Evolutionary conservation across 1,140 invertebrate genomes (phyloP).

Genomic region (Lerema accius): DNA sequence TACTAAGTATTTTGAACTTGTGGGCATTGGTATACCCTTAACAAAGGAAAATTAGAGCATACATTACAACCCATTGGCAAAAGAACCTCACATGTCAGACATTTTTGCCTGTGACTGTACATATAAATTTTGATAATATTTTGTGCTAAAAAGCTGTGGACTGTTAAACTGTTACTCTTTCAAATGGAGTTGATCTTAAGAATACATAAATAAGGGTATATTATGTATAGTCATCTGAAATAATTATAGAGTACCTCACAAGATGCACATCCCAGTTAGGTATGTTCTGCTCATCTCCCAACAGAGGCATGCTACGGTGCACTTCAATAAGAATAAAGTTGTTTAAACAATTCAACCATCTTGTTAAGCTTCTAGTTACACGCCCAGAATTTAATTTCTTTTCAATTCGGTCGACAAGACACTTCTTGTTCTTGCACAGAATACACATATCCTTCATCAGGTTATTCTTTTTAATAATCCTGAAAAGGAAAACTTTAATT

Average conservation of each 20-base stretch:
- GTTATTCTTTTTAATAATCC: too few species aligned
- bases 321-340: conserved; percentile 58
- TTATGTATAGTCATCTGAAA: conserved; percentile 36
- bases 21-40: too few species aligned
- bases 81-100: too few species aligned
- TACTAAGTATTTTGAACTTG: too few species aligned
- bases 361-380: conserved; percentile 53
- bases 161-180: too few species aligned
- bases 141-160: too few species aligned
- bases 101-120: too few species aligned
- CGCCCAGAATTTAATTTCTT: conserved; percentile 27
- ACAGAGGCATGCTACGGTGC: conserved; percentile 65
- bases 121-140: too few species aligned
- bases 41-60: too few species aligned
- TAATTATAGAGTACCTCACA: conserved; percentile 54
- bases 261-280: conserved; percentile 68
- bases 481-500: too few species aligned
- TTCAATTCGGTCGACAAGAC: conserved; percentile 11
- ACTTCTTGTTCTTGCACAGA: conserved; percentile 29
- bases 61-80: too few species aligned
- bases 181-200: too few species aligned
- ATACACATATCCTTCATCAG: not conserved
- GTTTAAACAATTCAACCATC: conserved; percentile 40
- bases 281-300: conserved; percentile 58
- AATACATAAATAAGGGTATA: not conserved